These are phyloP conservation scores for Temnothorax rugatulus DNA, from an alignment of 2,888 invertebrate genomes.

Conservation along the genomic window DNA sequence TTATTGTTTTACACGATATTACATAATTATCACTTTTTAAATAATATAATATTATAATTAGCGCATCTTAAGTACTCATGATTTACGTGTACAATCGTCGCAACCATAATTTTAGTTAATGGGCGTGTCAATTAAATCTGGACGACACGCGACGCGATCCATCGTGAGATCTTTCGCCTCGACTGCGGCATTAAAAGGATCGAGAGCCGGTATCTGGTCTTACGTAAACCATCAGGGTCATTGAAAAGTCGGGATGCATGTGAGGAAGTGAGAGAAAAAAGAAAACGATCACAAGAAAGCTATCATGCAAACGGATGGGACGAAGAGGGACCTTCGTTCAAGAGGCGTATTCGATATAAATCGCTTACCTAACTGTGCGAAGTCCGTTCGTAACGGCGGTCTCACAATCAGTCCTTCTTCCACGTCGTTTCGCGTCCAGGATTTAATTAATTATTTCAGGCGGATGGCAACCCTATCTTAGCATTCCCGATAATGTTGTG, in stretches of 20 bases:
- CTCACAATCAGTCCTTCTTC: constrained; percentile 10
- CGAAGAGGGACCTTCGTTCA: constrained; percentile 35
- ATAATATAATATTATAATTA: constrained; percentile 14
- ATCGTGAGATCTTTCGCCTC: background rate
- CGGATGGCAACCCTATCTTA: background rate
- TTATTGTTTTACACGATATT: constrained; percentile 3
- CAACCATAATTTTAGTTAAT: background rate
- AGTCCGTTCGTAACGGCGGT: constrained; percentile 42
- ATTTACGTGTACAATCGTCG: background rate
- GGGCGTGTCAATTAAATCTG: background rate
- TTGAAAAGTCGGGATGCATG: constrained; percentile 50
- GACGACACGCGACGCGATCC: background rate
- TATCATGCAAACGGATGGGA: constrained; percentile 29
- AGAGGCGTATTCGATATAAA: constrained; percentile 59
- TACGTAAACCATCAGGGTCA: constrained; percentile 62
- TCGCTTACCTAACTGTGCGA: constrained; percentile 61
- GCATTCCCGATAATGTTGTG: background rate
- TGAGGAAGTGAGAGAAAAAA: constrained; percentile 11
- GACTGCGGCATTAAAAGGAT: constrained; percentile 1
- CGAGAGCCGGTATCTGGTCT: constrained; percentile 28
- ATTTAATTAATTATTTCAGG: constrained; percentile 43
- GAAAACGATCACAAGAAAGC: constrained; percentile 31
- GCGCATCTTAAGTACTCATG: background rate
- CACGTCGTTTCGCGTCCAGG: constrained; percentile 22
- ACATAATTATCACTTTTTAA: background rate